Conservation (phyloP, 2,113 vertebrate genomes). For the Scortum barcoo region DNA sequence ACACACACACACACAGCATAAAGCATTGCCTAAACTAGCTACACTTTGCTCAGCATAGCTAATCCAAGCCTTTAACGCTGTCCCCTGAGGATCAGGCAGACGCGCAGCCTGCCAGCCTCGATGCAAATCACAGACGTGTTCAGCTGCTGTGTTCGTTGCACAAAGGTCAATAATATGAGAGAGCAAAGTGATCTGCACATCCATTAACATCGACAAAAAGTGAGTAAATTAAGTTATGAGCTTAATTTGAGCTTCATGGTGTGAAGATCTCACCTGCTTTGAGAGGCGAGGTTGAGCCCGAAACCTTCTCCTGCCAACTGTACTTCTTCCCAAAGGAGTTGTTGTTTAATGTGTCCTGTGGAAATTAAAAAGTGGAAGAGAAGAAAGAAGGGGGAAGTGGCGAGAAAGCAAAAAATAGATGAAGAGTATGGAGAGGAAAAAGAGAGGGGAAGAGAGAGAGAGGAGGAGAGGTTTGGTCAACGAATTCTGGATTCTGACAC, state of each 20-base stretch:
- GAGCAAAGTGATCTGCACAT: background rate
- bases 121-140: constrained; percentile 18
- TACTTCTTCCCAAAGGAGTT: constrained; percentile 98
- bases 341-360: constrained; percentile 98
- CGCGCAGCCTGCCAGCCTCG: constrained; percentile 14
- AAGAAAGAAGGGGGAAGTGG: constrained; percentile 27
- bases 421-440: background rate
- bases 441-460: background rate
- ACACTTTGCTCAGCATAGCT: constrained; percentile 22
- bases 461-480: constrained; percentile 11
- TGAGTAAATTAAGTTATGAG: background rate
- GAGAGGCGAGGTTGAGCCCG: constrained; percentile 92
- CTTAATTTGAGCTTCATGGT: background rate
- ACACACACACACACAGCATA: background rate
- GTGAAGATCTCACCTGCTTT: constrained; percentile 90
- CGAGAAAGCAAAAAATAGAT: constrained; percentile 28
- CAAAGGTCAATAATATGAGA: background rate
- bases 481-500: constrained; percentile 47
- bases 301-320: constrained; percentile 99
- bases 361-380: constrained; percentile 21
- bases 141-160: constrained; percentile 7
- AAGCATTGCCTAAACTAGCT: constrained; percentile 14
- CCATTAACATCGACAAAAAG: background rate
- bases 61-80: constrained; percentile 36
- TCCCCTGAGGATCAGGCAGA: constrained; percentile 18